These are phyloP conservation scores for Lytechinus variegatus DNA, from an alignment of 35 echinoderm and acorn worm genomes.

Conservation along the genomic window DNA sequence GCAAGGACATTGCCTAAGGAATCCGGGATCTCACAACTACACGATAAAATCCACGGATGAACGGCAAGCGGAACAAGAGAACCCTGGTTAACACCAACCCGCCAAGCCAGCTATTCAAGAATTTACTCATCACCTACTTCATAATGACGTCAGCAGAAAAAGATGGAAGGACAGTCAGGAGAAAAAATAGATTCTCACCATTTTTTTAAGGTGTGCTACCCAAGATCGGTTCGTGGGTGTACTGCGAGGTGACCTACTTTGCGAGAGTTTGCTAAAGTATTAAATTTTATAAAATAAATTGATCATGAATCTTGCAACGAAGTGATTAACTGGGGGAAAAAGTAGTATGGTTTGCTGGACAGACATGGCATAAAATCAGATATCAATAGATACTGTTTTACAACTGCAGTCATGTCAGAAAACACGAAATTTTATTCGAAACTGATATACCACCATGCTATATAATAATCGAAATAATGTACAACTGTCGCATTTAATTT, in stretches of 20 bases:
- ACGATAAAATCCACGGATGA: neutral
- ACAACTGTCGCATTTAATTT: no score
- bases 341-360: no score
- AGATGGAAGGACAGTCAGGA: neutral
- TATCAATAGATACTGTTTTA: no score
- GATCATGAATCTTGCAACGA: no score
- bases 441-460: no score
- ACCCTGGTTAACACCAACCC: neutral
- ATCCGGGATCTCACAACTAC: neutral
- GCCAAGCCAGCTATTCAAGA: slow-evolving; percentile 9
- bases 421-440: no score
- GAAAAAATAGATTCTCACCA: slow-evolving; percentile 13
- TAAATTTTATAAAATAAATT: no score
- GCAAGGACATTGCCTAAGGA: neutral
- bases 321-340: no score
- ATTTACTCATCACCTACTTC: slow-evolving; percentile 18
- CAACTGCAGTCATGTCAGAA: no score
- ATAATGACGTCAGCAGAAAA: slow-evolving; percentile 4
- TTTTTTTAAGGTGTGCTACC: neutral
- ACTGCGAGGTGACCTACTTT: neutral
- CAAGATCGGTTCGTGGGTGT: neutral
- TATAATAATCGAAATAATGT: no score
- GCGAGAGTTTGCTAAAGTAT: neutral
- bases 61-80: neutral
- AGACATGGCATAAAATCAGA: no score